These are phyloP conservation scores for Stichodactyla helianthus DNA, from an alignment of 64 coral and sea anemone species.

Conservation along the genomic window DNA sequence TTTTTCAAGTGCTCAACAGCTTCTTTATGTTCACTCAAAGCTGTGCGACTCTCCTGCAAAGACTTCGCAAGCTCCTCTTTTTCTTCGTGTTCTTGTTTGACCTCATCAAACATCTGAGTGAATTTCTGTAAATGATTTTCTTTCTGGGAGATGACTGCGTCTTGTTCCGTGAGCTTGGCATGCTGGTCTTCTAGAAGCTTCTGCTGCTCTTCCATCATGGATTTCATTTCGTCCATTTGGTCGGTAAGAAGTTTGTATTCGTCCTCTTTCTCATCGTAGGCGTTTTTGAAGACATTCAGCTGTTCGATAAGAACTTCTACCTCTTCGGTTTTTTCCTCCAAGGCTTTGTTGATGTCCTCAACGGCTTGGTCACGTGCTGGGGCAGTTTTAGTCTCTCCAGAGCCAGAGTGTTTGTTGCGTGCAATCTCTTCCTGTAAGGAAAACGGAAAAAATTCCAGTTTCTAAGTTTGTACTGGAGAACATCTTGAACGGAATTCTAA, in stretches of 20 bases:
- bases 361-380: constrained; percentile 36
- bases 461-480: neutral
- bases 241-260: constrained; percentile 57
- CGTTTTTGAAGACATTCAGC: constrained; percentile 47
- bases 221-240: constrained; percentile 95
- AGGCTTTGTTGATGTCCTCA: constrained; percentile 40
- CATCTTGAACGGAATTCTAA: neutral
- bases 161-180: constrained; percentile 71
- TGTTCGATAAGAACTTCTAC: constrained; percentile 40
- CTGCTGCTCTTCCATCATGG: constrained; percentile 95
- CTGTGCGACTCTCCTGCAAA: neutral
- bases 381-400: constrained; percentile 28
- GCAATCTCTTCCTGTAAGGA: constrained; percentile 59
- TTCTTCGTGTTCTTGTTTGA: constrained; percentile 35
- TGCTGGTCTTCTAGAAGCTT: constrained; percentile 92
- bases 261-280: constrained; percentile 53
- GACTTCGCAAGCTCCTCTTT: neutral
- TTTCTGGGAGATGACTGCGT: constrained; percentile 53
- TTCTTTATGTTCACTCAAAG: neutral
- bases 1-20: neutral
- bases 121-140: constrained; percentile 58
- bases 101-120: constrained; percentile 39
- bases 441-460: neutral
- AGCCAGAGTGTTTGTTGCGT: constrained; percentile 52
- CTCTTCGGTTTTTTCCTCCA: constrained; percentile 49